Base-by-base conservation (phyloP, 2,888 invertebrate species). In the Xestia sexstrigata region DNA sequence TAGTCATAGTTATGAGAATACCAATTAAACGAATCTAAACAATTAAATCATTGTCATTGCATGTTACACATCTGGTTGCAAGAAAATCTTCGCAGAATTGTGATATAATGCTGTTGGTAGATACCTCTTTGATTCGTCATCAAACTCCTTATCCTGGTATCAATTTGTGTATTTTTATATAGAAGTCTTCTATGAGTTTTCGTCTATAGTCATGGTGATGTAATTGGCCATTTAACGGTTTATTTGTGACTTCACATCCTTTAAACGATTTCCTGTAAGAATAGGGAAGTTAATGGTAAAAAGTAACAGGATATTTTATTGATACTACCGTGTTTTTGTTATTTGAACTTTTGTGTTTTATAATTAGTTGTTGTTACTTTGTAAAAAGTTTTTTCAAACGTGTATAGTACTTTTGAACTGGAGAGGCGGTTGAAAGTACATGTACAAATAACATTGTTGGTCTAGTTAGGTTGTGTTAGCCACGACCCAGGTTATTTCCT, bases 141-240 rank as follows among this genome's bases (percentile, higher is more conserved):
- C 66, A 42, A 2, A 55, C 15, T 4, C n/a, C 8, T 49, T 76
- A 67, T 82, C 47, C 83, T 65, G 63, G 7, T 77, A 69, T 52
- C 52, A 74, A 63, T 15, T 80, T 73, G 20, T 45, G 2, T 47
- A 17, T 15, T 52, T 69, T 82, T 78, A 45, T 49, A 77, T 30
- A 11, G 23, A 69, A 63, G 26, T 15, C 4, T 20, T 66, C 23
- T 74, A 82, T 70, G 70, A 70, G 68, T 70, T 85, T 83, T 73
- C 78, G 73, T 81, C 70, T 23, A 74, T 65, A 76, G 67, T 42
- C 78, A 77, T 85, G 86, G 82, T 74, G 83, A 83, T 82, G 78
- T 83, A 85, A 85, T 83, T 83, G 83, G 85, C 47, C 52, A 74
- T 85, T 74, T 82, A 71, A 71, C 49, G 62, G 76, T 39, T 55